Evolutionary conservation across 2,888 invertebrate species (phyloP), one percentile per base, ranked within the genome.

Genomic region (Drosophila cracens): DNA sequence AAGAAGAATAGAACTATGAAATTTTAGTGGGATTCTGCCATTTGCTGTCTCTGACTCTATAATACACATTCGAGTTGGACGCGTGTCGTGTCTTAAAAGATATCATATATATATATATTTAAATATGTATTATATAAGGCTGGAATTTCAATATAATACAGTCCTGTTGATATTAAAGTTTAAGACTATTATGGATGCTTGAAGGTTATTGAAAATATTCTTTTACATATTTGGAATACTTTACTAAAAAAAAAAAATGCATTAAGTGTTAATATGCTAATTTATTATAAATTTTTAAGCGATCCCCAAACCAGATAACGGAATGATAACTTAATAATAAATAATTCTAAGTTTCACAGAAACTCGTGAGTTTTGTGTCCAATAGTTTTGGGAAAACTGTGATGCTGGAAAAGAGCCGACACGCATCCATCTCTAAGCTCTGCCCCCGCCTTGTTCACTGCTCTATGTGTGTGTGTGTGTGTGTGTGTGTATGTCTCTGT

Each of bases 1-100:
- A 82, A 84, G 81, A 77, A 82, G 81, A 85, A 86, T 87, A 81
- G 79, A 87, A 80, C 83, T 83, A 74, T 86, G 74, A 74, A 81
- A 78, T 81, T 84, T 78, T 81, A 82, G 81, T 75, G 78, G 74
- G 64, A 66, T 62, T 69, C 71, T 57, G 70, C 52, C 65, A 40
- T 38, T 59, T 57, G 54, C 70, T 64, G 60, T 36, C 57, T 58
- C 48, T 63, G 56, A 67, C 52, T 38, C 31, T 11, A 10, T 31
- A 57, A 57, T 31, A 57, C 16, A 57, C 43, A 43, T 10, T 57
- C n/a, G 57, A 31, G 57, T 21, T 43, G 57, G 18, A 31, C 43
- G 31, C 57, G 31, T 57, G 57, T 43, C 57, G 57, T 57, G 57
- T 29, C 13, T 13, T 16, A 16, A 46, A 11, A 16, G 16, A 25